These are phyloP conservation scores for Burhinus bistriatus DNA, from an alignment of 2,113 vertebrate species.

Conservation along the genomic window DNA sequence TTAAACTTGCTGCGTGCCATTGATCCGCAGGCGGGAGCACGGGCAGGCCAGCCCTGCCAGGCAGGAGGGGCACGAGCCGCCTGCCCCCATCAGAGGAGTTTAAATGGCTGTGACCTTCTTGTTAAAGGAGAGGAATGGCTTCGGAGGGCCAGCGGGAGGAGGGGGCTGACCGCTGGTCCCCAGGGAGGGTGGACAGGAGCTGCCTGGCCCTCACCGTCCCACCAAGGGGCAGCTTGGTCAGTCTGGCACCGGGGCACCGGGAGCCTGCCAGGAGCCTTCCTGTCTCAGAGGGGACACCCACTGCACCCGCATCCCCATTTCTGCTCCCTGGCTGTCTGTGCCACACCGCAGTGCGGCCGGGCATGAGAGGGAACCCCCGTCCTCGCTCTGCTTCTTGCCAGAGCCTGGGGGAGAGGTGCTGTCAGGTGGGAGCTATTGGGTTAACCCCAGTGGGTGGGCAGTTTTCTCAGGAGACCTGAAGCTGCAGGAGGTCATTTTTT, in stretches of 20 bases:
- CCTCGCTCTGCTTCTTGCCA: background rate
- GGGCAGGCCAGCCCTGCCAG: constrained; percentile 25
- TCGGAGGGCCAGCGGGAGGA: background rate
- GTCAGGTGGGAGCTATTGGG: background rate
- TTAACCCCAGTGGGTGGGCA: background rate
- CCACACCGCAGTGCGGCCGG: fast-evolving
- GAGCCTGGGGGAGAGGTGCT: background rate
- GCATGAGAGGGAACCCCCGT: fast-evolving
- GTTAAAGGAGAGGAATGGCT: constrained; percentile 1
- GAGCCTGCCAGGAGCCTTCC: fast-evolving
- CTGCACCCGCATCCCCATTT: background rate
- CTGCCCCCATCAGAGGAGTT: constrained; percentile 46
- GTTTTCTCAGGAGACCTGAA: background rate
- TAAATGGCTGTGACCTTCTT: constrained; percentile 56
- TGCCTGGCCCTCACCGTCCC: fast-evolving
- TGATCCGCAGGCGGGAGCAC: constrained; percentile 47
- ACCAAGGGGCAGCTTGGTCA: fast-evolving
- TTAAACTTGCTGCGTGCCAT: constrained; percentile 70
- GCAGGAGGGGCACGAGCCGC: background rate
- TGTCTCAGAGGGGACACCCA: background rate
- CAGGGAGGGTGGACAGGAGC: fast-evolving
- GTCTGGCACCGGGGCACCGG: background rate
- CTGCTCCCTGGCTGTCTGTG: fast-evolving
- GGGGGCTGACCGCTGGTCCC: background rate
- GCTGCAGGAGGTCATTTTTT: background rate